phyloP scores from a whole-genome alignment of 2,113 vertebrate species.

The Pontoporia blainvillei region DNA sequence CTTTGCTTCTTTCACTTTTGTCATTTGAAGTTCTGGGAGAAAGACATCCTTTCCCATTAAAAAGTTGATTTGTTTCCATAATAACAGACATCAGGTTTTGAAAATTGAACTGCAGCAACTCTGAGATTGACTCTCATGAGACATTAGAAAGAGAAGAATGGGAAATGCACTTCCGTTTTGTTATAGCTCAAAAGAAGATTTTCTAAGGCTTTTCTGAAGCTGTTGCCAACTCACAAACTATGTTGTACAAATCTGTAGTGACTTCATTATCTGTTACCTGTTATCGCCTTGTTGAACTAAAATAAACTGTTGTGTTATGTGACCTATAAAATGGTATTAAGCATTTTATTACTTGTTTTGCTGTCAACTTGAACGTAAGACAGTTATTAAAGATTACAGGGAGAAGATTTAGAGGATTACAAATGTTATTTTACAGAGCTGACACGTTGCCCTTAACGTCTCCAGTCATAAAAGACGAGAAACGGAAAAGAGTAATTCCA shows the following conservation, averaged over 20 bases:
- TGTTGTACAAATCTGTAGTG: conserved; percentile 49
- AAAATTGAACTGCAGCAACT: not conserved
- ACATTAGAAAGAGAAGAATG: conserved; percentile 23
- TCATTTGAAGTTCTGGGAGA: conserved; percentile 6
- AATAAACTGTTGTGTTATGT: conserved; percentile 68
- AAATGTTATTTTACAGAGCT: conserved; percentile 66
- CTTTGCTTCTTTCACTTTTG: not conserved
- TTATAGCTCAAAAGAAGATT: conserved; percentile 26
- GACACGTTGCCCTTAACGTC: conserved; percentile 56
- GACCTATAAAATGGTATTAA: conserved; percentile 73
- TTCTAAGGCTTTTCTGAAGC: conserved; percentile 17
- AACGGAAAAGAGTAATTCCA: conserved; percentile 56
- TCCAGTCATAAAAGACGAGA: conserved; percentile 58
- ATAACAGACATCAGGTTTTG: not conserved
- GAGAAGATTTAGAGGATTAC: conserved; percentile 59
- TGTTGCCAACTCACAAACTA: conserved; percentile 41
- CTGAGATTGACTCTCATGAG: not conserved
- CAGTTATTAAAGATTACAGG: conserved; percentile 72
- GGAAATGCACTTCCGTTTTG: not conserved
- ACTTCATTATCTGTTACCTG: conserved; percentile 64
- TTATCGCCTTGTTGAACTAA: conserved; percentile 68
- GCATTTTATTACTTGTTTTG: conserved; percentile 74
- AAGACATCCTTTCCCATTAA: not conserved
- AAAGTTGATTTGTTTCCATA: conserved; percentile 14
- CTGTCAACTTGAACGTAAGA: conserved; percentile 61